Percentiles rank a stretch among this genome's conserved stretches.
phyloP scores from a whole-genome alignment of 2,888 invertebrate genomes.

The Platerodrilus igneus region DNA sequence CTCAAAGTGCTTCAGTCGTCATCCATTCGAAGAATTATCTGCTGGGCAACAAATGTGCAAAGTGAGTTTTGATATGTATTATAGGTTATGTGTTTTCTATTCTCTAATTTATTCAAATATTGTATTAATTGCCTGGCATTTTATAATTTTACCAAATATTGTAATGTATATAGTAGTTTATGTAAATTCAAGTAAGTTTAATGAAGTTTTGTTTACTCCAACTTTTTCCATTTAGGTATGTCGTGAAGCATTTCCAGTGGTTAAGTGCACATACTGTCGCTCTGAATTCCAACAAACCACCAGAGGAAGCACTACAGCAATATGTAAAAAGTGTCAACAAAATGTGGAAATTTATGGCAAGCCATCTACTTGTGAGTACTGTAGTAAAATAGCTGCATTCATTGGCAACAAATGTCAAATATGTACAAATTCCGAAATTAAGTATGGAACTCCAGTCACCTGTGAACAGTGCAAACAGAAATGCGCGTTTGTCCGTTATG shows the following conservation, averaged over 20 bases:
- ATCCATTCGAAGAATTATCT: slow-evolving; percentile 94
- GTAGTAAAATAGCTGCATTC: slow-evolving; percentile 66
- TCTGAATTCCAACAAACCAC: slow-evolving; percentile 94
- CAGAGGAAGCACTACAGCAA: slow-evolving; percentile 80
- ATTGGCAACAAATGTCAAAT: slow-evolving; percentile 70
- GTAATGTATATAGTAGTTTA: too few relatives aligned
- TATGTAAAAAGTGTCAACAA: slow-evolving; percentile 92
- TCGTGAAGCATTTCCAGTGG: slow-evolving; percentile 86
- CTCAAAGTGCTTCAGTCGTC: slow-evolving; percentile 91
- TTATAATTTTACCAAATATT: too few relatives aligned
- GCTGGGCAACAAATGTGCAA: slow-evolving; percentile 94
- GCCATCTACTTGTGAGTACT: slow-evolving; percentile 72
- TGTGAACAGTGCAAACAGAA: slow-evolving; percentile 98
- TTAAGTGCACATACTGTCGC: slow-evolving; percentile 95
- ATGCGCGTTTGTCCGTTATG: slow-evolving; percentile 88
- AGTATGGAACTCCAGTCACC: slow-evolving; percentile 87
- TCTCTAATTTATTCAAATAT: too few relatives aligned
- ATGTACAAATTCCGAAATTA: slow-evolving; percentile 91
- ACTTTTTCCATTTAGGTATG: slow-evolving; percentile 70
- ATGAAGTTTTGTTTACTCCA: slow-evolving; percentile 22
- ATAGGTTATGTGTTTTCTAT: too few relatives aligned
- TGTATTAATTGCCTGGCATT: too few relatives aligned
- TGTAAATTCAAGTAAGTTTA: too few relatives aligned
- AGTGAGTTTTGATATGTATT: slow-evolving; percentile 55
- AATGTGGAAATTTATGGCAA: slow-evolving; percentile 92